Evolutionary conservation across 2,888 invertebrate genomes (phyloP), one percentile per base, ranked within the genome.

Genomic region (Drosophila cognata): DNA sequence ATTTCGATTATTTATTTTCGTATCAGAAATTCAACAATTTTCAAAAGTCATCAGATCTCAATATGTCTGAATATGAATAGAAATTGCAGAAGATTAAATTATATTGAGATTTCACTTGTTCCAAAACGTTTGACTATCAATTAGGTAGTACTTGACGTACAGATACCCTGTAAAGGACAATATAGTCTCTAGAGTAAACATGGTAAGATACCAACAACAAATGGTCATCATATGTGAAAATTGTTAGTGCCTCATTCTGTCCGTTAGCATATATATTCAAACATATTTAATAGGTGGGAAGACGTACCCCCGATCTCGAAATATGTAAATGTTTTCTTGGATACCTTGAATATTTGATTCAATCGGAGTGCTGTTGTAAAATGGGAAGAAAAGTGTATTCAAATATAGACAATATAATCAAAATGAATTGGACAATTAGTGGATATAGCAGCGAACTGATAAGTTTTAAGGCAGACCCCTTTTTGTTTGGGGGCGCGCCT

Each of bases 401-500:
- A 25, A 25, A 46, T 46, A 25, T 46, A 4, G 21, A 25, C 25
- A n/a, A 13, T 25, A 4, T 6, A 52, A 21, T 53, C 21, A 6
- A 53, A 53, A 8, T 16, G 33, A 21, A 52, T 52, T 52, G 29
- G 21, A 21, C n/a, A 16, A 25, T 46, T 25, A 8, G 46, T 16
- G 25, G 21, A 28, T 1, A 16, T 25, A 8, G 46, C 7, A 46
- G 46, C 16, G 46, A 8, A n/a, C 7, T 29, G 28, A 56, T 25
- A 38, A 11, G 28, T 28, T 28, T 11, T 16, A 28, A 29, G 38
- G n/a, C n/a, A 28, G n/a, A 41, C 28, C n/a, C 28, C n/a, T n/a
- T 29, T 28, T 29, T 13, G 36, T 7, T 36, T 18, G 36, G 18
- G 57, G 56, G 57, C 60, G 58, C 35, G 52, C 46, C 74, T 21